Percentiles rank a stretch among this genome's conserved stretches.
phyloP scores from a whole-genome alignment of 2,797 vertebrate genomes.

The Halcyon smyrnensis region DNA sequence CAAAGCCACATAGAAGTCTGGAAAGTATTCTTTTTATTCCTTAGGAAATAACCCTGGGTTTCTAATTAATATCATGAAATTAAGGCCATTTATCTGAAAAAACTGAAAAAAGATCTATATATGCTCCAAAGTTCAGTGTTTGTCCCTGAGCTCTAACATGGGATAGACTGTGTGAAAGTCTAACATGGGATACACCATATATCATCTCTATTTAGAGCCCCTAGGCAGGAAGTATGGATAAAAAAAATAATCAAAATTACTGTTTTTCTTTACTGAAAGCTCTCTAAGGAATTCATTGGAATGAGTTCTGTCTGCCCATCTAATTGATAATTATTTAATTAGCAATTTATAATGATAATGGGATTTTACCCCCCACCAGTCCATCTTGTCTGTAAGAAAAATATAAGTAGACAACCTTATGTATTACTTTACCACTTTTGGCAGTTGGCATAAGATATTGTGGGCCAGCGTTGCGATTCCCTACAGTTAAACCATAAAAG shows the following conservation, averaged over 20 bases:
- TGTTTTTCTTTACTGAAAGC: constrained; percentile 79
- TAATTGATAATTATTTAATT: constrained; percentile 89
- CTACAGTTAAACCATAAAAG: constrained; percentile 68
- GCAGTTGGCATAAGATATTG: constrained; percentile 62
- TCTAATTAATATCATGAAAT: constrained; percentile 75
- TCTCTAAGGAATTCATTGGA: constrained; percentile 81
- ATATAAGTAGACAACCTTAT: constrained; percentile 71
- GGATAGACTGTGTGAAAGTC: constrained; percentile 49
- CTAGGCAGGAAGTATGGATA: constrained; percentile 75
- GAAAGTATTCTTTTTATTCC: constrained; percentile 68
- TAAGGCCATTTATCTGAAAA: constrained; percentile 72
- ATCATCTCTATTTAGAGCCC: constrained; percentile 74
- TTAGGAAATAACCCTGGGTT: constrained; percentile 71
- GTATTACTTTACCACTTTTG: constrained; percentile 62
- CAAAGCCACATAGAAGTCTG: constrained; percentile 51
- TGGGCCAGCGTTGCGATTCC: constrained; percentile 66
- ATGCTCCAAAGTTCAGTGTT: constrained; percentile 68
- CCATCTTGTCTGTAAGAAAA: constrained; percentile 78
- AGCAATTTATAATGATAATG: constrained; percentile 86
- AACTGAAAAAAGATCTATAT: constrained; percentile 67
- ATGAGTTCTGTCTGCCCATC: constrained; percentile 82
- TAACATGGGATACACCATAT: constrained; percentile 55
- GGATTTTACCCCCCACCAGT: constrained; percentile 82
- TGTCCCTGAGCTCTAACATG: constrained; percentile 71
- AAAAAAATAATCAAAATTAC: constrained; percentile 76